Evolutionary conservation across 2,113 vertebrate genomes (phyloP).

Genomic region (Gymnobelideus leadbeateri): DNA sequence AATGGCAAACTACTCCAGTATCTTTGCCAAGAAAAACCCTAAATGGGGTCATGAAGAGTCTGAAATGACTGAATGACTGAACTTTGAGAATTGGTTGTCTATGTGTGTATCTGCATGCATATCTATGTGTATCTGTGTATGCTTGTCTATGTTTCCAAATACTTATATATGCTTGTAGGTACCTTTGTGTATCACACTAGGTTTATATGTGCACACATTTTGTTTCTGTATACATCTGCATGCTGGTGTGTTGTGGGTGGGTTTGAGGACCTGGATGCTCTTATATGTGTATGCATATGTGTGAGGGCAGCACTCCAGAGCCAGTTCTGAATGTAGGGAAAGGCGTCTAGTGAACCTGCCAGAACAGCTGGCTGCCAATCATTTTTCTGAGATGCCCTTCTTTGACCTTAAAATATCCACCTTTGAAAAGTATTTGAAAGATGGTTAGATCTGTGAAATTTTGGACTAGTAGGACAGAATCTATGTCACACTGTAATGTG

Average conservation of each 20-base stretch:
- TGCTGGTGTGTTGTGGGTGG: background rate
- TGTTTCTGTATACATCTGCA: too few relatives aligned
- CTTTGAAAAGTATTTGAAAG: background rate
- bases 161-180: accelerated
- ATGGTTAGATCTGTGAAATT: background rate
- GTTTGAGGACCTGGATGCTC: background rate
- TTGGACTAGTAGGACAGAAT: background rate
- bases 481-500: background rate
- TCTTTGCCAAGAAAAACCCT: background rate
- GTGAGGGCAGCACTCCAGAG: background rate
- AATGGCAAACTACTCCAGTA: background rate
- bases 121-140: background rate
- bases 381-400: background rate
- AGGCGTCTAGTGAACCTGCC: accelerated
- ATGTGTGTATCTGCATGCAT: background rate
- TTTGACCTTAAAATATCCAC: background rate
- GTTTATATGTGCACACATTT: too few relatives aligned
- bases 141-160: background rate
- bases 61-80: background rate
- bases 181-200: too few relatives aligned
- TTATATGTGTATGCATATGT: accelerated
- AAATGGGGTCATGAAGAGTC: background rate
- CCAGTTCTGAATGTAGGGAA: background rate
- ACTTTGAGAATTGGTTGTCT: background rate
- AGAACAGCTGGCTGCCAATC: background rate